phyloP scores from a whole-genome alignment of 1,140 invertebrate genomes.

The Latrodectus geometricus region DNA sequence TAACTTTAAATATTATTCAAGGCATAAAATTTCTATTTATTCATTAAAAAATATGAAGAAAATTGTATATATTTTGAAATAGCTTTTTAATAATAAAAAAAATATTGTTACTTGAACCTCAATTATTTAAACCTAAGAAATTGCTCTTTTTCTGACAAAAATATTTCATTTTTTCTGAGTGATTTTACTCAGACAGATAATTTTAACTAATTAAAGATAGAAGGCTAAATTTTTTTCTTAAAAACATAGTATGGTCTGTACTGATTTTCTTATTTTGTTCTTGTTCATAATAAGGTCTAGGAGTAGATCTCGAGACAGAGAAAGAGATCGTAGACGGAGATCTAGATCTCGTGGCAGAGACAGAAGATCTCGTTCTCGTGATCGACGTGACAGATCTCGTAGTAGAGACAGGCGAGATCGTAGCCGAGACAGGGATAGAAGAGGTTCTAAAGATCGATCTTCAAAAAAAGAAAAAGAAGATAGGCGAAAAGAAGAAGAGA shows the following conservation, averaged over 20 bases:
- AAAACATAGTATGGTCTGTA: neutral
- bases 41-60: too few relatives aligned
- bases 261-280: neutral
- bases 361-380: constrained; percentile 64
- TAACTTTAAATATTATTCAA: too few relatives aligned
- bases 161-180: neutral
- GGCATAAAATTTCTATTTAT: too few relatives aligned
- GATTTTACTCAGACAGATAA: neutral
- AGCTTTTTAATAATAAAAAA: too few relatives aligned
- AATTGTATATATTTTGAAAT: too few relatives aligned
- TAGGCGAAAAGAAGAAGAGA: constrained; percentile 51
- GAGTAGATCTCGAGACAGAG: constrained; percentile 23
- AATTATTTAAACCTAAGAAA: too few relatives aligned
- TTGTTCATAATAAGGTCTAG: neutral
- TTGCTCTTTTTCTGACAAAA: neutral
- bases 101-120: too few relatives aligned
- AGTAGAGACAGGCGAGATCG: constrained; percentile 53
- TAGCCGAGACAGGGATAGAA: constrained; percentile 36
- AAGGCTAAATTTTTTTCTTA: too few relatives aligned
- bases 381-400: constrained; percentile 57
- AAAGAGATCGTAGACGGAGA: constrained; percentile 39
- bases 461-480: constrained; percentile 61
- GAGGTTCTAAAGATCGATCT: constrained; percentile 21
- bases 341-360: constrained; percentile 50
- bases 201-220: too few relatives aligned